A percentile compares a stretch with the other conserved stretches of the same genome.
phyloP scores from a whole-genome alignment of 2,797 vertebrate species.

The Leptodactylus fallax region DNA sequence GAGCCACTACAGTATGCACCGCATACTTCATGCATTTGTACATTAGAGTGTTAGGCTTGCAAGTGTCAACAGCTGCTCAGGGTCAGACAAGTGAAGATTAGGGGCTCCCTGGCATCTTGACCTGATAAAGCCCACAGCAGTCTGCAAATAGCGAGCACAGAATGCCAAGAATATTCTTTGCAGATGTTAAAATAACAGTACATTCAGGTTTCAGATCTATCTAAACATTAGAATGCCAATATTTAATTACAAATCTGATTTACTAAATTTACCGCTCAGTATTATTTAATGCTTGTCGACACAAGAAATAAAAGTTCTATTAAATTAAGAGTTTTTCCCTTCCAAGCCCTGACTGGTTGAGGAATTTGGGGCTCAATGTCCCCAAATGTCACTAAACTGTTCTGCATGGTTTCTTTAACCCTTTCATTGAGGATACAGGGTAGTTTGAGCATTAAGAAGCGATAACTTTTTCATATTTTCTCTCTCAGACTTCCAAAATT shows the following conservation, averaged over 20 bases:
- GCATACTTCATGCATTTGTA: background rate
- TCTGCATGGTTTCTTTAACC: no score
- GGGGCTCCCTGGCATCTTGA: background rate
- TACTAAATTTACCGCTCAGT: background rate
- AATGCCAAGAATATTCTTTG: conserved; percentile 13
- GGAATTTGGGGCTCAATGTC: no score
- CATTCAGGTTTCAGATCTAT: background rate
- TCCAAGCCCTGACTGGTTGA: no score
- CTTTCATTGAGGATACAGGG: no score
- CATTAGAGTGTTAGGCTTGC: background rate
- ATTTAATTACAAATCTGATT: background rate
- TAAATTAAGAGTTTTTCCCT: no score
- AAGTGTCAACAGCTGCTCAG: background rate
- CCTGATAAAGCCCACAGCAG: conserved; percentile 18
- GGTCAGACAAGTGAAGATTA: background rate
- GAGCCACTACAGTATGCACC: background rate
- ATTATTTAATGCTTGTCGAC: background rate
- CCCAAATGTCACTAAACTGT: no score
- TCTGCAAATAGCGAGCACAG: background rate
- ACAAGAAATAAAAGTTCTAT: background rate
- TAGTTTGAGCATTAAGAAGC: no score
- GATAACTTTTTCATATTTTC: no score
- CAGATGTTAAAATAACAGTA: conserved; percentile 1
- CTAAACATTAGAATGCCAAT: background rate
- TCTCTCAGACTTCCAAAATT: no score